These are phyloP conservation scores for Grammomys dolichurus DNA, from an alignment of 2,113 vertebrate genomes.

Conservation along the genomic window DNA sequence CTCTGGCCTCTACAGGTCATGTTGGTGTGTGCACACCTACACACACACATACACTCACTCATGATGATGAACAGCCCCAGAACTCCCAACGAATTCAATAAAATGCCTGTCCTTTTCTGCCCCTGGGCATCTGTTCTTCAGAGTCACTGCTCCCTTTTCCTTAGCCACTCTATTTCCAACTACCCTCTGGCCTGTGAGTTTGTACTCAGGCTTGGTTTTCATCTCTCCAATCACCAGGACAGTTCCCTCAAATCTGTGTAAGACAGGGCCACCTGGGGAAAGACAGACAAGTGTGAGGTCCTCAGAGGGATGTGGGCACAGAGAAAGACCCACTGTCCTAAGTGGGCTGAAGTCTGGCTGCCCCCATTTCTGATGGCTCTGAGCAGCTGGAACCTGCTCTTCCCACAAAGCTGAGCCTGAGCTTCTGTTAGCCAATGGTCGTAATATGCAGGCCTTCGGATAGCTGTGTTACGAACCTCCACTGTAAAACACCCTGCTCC, in stretches of 20 bases:
- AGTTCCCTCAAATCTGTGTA: not conserved
- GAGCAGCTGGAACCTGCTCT: not conserved
- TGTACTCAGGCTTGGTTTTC: not conserved
- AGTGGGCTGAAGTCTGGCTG: rapidly evolving
- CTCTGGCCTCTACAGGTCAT: not conserved
- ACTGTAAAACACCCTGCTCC: not conserved
- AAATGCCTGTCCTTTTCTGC: not conserved
- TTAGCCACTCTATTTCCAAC: not conserved
- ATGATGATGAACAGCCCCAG: not conserved
- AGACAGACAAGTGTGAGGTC: not conserved
- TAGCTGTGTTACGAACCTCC: rapidly evolving
- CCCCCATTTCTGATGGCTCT: not conserved
- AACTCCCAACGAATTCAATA: not conserved
- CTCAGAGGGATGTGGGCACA: not conserved
- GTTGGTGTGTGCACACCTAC: not conserved
- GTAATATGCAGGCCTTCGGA: not conserved
- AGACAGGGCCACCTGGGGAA: not conserved
- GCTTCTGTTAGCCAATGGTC: not conserved
- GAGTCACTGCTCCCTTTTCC: not conserved
- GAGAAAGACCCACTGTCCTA: not conserved
- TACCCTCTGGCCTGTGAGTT: not conserved
- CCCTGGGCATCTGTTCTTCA: not conserved
- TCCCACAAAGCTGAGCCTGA: not conserved
- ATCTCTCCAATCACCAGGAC: not conserved
- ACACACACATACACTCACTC: not conserved